A percentile compares a stretch with the other conserved stretches of the same genome.
These are phyloP conservation scores for Parnassius orleans DNA, from an alignment of 2,888 invertebrate species.

Conservation along the genomic window DNA sequence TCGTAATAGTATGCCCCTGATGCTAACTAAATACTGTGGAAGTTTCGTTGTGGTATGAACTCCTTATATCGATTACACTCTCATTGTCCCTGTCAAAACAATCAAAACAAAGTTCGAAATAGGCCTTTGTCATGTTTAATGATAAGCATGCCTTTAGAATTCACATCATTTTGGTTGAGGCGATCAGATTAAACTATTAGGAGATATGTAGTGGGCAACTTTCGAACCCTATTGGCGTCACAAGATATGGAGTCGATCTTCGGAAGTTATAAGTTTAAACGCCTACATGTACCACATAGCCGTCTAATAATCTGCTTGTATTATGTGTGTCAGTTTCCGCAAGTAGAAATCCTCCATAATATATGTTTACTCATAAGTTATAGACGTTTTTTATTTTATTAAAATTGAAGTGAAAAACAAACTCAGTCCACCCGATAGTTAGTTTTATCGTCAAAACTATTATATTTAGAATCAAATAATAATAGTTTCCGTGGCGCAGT, in stretches of 20 bases:
- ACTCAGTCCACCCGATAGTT: no score
- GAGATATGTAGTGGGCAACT: constrained; percentile 16
- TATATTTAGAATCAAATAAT: no score
- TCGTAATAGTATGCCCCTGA: no score
- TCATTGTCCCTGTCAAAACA: constrained; percentile 17
- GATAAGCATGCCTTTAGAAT: constrained; percentile 23
- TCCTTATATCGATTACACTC: constrained; percentile 14
- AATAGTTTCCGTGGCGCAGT: no score
- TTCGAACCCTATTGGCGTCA: constrained; percentile 21
- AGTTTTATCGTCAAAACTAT: no score
- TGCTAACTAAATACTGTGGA: background rate
- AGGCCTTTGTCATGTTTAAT: constrained; percentile 21
- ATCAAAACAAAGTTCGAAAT: constrained; percentile 17
- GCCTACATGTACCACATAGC: constrained; percentile 17
- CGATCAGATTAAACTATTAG: constrained; percentile 26
- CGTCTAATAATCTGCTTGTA: constrained; percentile 24
- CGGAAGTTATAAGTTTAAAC: constrained; percentile 21
- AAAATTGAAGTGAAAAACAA: no score
- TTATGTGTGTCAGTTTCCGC: constrained; percentile 15
- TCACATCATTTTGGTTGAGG: constrained; percentile 19
- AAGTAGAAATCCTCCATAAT: constrained; percentile 30
- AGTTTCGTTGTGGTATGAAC: constrained; percentile 6
- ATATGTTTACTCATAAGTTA: no score
- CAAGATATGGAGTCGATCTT: constrained; percentile 25
- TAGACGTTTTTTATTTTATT: no score